Percentiles rank a stretch among this genome's conserved stretches.
Evolutionary conservation across 2,888 invertebrate genomes (phyloP).

Genomic region (Tethea ocularis): DNA sequence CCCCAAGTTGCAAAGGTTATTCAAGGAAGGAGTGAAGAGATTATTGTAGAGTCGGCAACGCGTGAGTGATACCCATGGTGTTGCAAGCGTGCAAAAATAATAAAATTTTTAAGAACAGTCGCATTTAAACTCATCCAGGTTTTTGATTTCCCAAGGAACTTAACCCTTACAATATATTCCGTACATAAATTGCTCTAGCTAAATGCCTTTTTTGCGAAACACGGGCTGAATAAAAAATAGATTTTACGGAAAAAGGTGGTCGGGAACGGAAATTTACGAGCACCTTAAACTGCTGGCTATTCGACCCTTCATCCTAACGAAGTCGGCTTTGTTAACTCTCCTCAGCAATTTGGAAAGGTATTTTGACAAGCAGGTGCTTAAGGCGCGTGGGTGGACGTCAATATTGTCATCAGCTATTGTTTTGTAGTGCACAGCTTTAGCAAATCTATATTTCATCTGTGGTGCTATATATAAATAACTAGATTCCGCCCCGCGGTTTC

Average conservation of each 20-base stretch:
- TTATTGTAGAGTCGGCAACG: too few relatives aligned
- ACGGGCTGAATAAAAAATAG: conserved; percentile 21
- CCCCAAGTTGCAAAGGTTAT: too few relatives aligned
- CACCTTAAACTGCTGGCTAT: not conserved
- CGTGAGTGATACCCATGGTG: too few relatives aligned
- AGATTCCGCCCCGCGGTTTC: too few relatives aligned
- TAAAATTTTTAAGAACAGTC: too few relatives aligned
- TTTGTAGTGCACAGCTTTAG: not conserved
- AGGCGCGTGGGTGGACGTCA: not conserved
- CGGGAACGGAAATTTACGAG: conserved; percentile 25
- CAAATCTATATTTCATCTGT: not conserved
- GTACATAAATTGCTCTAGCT: conserved; percentile 19
- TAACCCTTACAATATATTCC: conserved; percentile 10
- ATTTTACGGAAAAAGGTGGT: conserved; percentile 24
- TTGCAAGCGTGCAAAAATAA: too few relatives aligned
- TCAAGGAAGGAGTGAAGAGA: too few relatives aligned
- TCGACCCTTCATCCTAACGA: not conserved
- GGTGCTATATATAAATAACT: too few relatives aligned
- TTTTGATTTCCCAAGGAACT: too few relatives aligned
- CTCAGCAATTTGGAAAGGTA: not conserved
- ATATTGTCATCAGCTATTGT: not conserved
- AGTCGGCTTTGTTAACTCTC: not conserved
- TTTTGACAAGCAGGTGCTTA: not conserved
- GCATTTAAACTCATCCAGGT: too few relatives aligned
- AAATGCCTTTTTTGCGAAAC: conserved; percentile 10